Evolutionary conservation across 2,113 vertebrate genomes (phyloP).

Genomic region (Chloroceryle aenea): DNA sequence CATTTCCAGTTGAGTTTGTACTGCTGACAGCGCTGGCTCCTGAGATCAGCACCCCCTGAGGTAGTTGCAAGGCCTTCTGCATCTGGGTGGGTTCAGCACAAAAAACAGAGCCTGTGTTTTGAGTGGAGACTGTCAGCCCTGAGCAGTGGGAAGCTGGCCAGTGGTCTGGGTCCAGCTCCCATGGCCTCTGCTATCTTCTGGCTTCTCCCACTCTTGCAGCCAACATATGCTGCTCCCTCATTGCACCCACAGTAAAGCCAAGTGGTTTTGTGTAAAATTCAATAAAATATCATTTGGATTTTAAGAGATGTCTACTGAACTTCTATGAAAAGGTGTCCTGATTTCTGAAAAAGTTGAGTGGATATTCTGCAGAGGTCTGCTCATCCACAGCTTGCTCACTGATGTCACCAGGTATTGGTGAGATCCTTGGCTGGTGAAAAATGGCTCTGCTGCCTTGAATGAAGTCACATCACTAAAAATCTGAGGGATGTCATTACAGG

Average conservation of each 20-base stretch:
- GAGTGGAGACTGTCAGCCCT: slow-evolving; percentile 17
- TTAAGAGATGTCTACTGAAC: not conserved
- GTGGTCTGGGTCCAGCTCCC: not conserved
- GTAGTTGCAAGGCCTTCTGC: not conserved
- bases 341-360: not conserved
- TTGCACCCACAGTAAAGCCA: not conserved
- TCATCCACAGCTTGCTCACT: accelerated
- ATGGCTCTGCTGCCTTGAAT: not conserved
- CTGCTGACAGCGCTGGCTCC: not conserved
- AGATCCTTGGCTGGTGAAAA: not conserved
- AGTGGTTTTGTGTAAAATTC: not conserved
- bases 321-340: not conserved
- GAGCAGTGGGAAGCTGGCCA: not conserved
- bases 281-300: not conserved
- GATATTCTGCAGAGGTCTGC: not conserved
- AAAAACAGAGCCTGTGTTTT: not conserved
- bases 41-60: not conserved
- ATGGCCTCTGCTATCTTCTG: not conserved
- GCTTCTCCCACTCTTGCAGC: not conserved
- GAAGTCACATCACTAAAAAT: accelerated
- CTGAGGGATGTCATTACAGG: not conserved
- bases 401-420: too few relatives aligned
- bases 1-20: not conserved
- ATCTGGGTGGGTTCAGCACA: not conserved
- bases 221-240: accelerated